Base-by-base conservation (phyloP, 2,888 invertebrate genomes). In the Encarsia formosa region DNA sequence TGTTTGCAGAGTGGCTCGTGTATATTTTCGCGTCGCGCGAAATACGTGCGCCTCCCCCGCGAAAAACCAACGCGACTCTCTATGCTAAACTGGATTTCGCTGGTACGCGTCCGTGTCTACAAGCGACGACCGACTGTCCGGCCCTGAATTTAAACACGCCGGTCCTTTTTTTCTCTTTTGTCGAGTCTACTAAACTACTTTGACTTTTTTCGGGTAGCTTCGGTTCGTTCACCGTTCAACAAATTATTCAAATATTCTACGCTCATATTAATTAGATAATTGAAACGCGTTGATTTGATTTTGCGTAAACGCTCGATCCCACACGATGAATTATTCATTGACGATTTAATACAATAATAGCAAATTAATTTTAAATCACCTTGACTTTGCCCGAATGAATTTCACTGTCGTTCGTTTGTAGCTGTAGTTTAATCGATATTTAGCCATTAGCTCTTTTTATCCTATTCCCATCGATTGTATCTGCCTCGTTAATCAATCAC, bases 31-130 rank as follows among this genome's bases (percentile, higher is more conserved):
- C 20, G 23, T 4, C 11, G 9, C 20, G 15, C 4, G 13, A 3
- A 9, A n/a, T 18, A 29, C 15, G n/a, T 16, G 40, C 16, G 23
- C 18, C n/a, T 8, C 35, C 37, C 26, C 38, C 32, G 37, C 50
- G 39, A 42, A 50, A 50, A 50, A 50, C 44, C 34, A n/a, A n/a
- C 39, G 24, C 5, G 39, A 35, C n/a, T 24, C 32, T 42, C 44
- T 44, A 39, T 43, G 49, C 49, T 42, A 49, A 49, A 49, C 42
- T 31, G 43, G 38, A 49, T 49, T 49, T 49, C 20, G 42, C 32
- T 43, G 35, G 41, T 26, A 15, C 35, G n/a, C n/a, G n/a, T n/a
- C n/a, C n/a, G n/a, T n/a, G n/a, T n/a, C n/a, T n/a, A n/a, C n/a
- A n/a, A n/a, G n/a, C n/a, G n/a, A n/a, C n/a, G n/a, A n/a, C n/a